Conservation (phyloP, 2,888 invertebrate genomes). For the Hirtodrosophila confusa region DNA sequence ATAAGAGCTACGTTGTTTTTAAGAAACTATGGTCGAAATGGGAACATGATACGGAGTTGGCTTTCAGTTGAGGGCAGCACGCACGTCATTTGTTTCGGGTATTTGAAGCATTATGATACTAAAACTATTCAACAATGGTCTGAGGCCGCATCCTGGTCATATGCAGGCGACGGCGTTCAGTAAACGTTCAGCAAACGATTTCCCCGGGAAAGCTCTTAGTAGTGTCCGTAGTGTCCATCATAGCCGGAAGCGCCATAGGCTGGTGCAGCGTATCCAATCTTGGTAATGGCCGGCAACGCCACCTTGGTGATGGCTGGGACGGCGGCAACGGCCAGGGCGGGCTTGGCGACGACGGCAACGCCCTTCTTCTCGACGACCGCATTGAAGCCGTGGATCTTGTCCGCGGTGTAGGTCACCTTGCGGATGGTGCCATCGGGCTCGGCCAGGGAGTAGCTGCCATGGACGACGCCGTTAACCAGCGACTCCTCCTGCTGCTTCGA, state of each 20-base stretch:
- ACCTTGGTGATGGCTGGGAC: conserved; percentile 71
- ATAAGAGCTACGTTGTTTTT: conserved; percentile 34
- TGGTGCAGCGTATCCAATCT: conserved; percentile 65
- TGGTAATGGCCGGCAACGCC: conserved; percentile 48
- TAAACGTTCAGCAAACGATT: background rate
- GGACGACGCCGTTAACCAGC: conserved; percentile 83
- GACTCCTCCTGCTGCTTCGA: conserved; percentile 83
- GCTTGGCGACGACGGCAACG: conserved; percentile 63
- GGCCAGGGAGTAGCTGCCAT: conserved; percentile 83
- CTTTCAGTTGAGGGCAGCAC: conserved; percentile 42
- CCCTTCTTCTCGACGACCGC: conserved; percentile 82
- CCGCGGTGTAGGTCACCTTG: conserved; percentile 83
- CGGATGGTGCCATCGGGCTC: conserved; percentile 83
- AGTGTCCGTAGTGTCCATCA: conserved; percentile 67
- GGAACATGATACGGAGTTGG: conserved; percentile 10
- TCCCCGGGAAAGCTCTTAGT: conserved; percentile 41
- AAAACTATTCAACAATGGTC: conserved; percentile 72
- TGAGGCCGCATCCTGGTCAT: background rate
- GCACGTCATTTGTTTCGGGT: conserved; percentile 57
- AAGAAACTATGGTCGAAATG: conserved; percentile 12
- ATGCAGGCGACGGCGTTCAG: background rate
- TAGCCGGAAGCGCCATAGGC: conserved; percentile 58
- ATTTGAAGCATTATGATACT: conserved; percentile 34
- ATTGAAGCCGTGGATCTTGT: conserved; percentile 83
- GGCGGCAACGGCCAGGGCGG: conserved; percentile 57